A percentile compares a stretch with the other conserved stretches of the same genome.
These are phyloP conservation scores for Morpho achilles DNA, from an alignment of 2,888 invertebrate species.

Conservation along the genomic window DNA sequence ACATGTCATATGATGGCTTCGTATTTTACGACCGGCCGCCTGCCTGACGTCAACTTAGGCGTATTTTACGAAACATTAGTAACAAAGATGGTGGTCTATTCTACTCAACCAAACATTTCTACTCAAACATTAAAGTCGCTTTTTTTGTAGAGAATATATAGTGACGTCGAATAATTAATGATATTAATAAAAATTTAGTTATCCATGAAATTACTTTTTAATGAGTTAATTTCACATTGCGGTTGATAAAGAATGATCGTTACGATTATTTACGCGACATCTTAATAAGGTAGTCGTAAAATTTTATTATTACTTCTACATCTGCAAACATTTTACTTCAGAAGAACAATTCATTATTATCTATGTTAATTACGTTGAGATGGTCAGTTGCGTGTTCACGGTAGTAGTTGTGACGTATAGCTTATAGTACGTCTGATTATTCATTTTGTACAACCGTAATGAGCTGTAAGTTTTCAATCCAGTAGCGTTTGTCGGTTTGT, in stretches of 20 bases:
- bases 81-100: no score
- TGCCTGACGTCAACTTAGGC: no score
- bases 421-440: slow-evolving; percentile 14
- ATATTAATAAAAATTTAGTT: no score
- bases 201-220: no score
- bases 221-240: no score
- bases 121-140: no score
- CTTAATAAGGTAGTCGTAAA: slow-evolving; percentile 6
- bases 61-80: no score
- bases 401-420: slow-evolving; percentile 33
- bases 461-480: not conserved
- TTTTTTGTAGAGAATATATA: no score
- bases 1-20: no score
- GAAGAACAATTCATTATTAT: slow-evolving; percentile 21
- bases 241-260: no score
- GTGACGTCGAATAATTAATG: no score
- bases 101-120: not conserved
- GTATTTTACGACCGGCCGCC: no score
- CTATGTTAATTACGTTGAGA: slow-evolving; percentile 30
- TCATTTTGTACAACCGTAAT: not conserved
- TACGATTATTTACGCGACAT: not conserved
- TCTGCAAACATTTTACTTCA: slow-evolving; percentile 24
- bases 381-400: slow-evolving; percentile 37
- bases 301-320: slow-evolving; percentile 1
- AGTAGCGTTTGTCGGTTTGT: slow-evolving; percentile 10